Evolutionary conservation across 2,797 vertebrate genomes (phyloP).

Genomic region (Danio aesculapii): DNA sequence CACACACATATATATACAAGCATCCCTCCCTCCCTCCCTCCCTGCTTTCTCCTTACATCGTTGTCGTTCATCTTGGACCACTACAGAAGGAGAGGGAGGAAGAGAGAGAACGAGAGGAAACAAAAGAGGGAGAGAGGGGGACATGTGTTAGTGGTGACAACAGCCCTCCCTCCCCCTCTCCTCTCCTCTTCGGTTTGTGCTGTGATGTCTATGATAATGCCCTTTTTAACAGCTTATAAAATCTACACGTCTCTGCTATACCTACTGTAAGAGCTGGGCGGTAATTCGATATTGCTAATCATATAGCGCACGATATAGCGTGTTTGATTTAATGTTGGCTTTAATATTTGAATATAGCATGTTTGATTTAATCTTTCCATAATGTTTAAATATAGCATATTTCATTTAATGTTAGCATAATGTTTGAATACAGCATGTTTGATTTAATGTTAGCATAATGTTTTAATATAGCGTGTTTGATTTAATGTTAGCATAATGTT

Average conservation of each 20-base stretch:
- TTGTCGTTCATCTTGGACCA: constrained; percentile 86
- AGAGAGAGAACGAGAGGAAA: constrained; percentile 80
- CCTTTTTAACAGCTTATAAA: not conserved
- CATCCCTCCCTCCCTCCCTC: constrained; percentile 72
- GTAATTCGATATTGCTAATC: no score
- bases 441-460: no score
- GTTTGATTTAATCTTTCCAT: no score
- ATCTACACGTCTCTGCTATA: not conserved
- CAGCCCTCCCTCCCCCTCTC: constrained; percentile 71
- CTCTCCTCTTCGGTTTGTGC: constrained; percentile 50
- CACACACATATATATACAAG: constrained; percentile 60
- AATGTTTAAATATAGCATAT: no score
- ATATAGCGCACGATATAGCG: no score
- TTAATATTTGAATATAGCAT: no score
- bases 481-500: no score
- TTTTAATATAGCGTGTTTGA: no score
- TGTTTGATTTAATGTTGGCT: no score
- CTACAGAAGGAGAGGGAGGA: constrained; percentile 81
- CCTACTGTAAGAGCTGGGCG: no score
- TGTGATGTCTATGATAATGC: not conserved
- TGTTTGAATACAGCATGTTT: no score
- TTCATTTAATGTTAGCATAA: no score
- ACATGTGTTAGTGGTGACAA: constrained; percentile 82
- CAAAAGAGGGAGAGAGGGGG: constrained; percentile 82
- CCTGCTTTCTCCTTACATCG: constrained; percentile 79